Percentiles rank a stretch among this genome's conserved stretches.
phyloP scores from a whole-genome alignment of 2,888 invertebrate species.

The Resseliella maxima region DNA sequence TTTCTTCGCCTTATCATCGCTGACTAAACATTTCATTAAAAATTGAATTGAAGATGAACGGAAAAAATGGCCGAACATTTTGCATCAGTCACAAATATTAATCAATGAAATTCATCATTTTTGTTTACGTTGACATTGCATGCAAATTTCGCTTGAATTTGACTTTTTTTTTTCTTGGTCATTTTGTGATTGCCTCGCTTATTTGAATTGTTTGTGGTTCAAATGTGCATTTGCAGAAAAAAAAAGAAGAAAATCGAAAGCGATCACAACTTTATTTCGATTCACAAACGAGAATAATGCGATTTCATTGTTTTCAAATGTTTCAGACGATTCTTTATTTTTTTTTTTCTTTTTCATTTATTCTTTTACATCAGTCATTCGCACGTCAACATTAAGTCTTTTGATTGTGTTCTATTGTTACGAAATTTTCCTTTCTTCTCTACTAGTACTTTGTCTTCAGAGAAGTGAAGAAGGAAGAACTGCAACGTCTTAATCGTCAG shows the following conservation, averaged over 20 bases:
- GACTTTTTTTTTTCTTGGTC: not conserved
- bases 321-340: not conserved
- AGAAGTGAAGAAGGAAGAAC: not conserved
- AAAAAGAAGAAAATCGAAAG: conserved; percentile 38
- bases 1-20: conserved; percentile 19
- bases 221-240: too few relatives aligned
- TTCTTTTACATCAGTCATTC: not conserved
- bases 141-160: not conserved
- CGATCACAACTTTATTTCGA: conserved; percentile 53
- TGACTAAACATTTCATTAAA: conserved; percentile 51
- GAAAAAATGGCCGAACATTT: conserved; percentile 51
- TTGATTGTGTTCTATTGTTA: conserved; percentile 32
- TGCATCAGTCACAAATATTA: conserved; percentile 45
- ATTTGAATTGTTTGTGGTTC: too few relatives aligned
- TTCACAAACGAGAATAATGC: not conserved
- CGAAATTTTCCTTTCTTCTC: not conserved
- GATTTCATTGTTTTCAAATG: conserved; percentile 51
- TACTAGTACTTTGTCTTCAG: not conserved
- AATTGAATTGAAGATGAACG: not conserved
- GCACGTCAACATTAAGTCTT: conserved; percentile 30
- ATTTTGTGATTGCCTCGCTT: not conserved
- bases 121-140: conserved; percentile 51
- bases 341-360: not conserved
- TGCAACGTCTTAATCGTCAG: conserved; percentile 7
- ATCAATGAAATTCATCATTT: conserved; percentile 54